Base-by-base conservation (phyloP, 2,797 vertebrate genomes). In the Aplochiton taeniatus region DNA sequence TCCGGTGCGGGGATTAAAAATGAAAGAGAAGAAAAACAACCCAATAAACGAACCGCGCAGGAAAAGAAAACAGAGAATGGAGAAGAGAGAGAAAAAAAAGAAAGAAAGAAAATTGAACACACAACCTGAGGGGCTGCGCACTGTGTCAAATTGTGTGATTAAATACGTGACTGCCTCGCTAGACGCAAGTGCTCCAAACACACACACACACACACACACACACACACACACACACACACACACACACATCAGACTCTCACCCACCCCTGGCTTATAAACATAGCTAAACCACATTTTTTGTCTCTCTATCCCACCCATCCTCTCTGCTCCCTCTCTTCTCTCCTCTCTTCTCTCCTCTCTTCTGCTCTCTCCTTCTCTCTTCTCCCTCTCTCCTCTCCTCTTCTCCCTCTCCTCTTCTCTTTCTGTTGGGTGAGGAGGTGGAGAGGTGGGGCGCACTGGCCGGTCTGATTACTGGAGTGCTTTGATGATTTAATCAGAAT, bases 111-210 rank as follows among this genome's bases (percentile, higher is more conserved):
- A 69, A 85, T 88, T 86, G 83, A 74, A 89, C 83, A 86, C 80
- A 82, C 81, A 88, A 87, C 89, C 88, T 75, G 72, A 85, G 86
- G 87, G 90, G 82, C 78, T 80, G 80, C 72, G 80, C 76, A 59
- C 76, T 81, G 79, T 85, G 85, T 85, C 85, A 85, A 90, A 91
- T 90, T 81, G 80, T 88, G 82, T 89, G 90, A 92, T 92, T 93
- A 91, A 92, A 92, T 89, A 90, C 84, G 83, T 89, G 86, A 89
- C 84, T 87, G 85, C 83, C 76, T 89, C 85, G 64, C 81, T 70
- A 84, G 83, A 87, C 83, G 77, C 17, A 77, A 86, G 82, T 79
- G 76, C 73, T 77, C 70, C 77, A 81, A 83, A 74, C 53, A 60
- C 8, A 18, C 52, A 8, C 61, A 19, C 11, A 6, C n/a, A 12